Evolutionary conservation across 2,888 invertebrate genomes (phyloP).

Genomic region (Strigamia crassipes): DNA sequence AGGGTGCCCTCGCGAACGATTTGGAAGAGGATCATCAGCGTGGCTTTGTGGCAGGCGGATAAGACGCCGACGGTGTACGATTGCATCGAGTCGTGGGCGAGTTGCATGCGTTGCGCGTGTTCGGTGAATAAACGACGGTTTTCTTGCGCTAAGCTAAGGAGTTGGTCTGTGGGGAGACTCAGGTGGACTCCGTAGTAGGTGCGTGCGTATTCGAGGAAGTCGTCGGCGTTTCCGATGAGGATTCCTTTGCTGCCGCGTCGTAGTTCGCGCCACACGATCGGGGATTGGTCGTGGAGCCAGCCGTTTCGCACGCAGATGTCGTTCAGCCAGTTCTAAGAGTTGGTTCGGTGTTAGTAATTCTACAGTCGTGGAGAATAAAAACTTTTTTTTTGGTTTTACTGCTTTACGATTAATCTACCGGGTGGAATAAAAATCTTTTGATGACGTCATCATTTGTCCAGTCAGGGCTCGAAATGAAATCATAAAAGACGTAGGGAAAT

Average conservation of each 20-base stretch:
- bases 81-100: background rate
- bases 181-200: conserved; percentile 55
- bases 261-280: conserved; percentile 60
- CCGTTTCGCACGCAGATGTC: conserved; percentile 55
- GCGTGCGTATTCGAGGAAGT: conserved; percentile 58
- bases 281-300: conserved; percentile 58
- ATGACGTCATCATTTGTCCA: too few species aligned
- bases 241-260: conserved; percentile 60
- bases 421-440: too few species aligned
- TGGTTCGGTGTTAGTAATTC: too few species aligned
- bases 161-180: background rate
- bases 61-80: conserved; percentile 5
- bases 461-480: too few species aligned
- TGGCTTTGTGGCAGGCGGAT: background rate
- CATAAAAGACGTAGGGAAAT: too few species aligned
- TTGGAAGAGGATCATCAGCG: background rate
- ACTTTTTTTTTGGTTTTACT: too few species aligned
- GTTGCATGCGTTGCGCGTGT: background rate
- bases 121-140: background rate
- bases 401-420: too few species aligned
- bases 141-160: conserved; percentile 18
- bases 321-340: conserved; percentile 43
- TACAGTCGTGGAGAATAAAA: too few species aligned
- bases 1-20: background rate
- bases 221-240: conserved; percentile 59